Conservation (phyloP, 2,888 invertebrate genomes). For the Achlya flavicornis region DNA sequence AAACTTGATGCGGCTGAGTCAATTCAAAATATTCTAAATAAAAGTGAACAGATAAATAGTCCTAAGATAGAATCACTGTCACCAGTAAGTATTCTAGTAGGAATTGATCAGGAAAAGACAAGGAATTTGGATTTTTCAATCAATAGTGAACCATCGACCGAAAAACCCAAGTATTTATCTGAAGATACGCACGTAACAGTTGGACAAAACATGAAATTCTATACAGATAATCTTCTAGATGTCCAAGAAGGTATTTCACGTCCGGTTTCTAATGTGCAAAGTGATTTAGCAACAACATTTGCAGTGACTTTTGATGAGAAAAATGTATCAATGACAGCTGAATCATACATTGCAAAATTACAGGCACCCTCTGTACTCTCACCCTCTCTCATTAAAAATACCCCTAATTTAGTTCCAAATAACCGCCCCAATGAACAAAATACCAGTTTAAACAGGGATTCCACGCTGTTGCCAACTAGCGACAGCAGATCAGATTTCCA, state of each 20-base stretch:
- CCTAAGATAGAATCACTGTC: background rate
- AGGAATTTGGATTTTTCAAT: background rate
- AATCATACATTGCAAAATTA: background rate
- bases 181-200: background rate
- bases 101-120: background rate
- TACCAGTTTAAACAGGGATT: background rate
- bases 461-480: background rate
- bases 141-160: background rate
- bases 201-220: background rate
- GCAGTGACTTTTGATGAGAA: background rate
- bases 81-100: background rate
- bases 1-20: background rate
- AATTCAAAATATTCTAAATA: background rate
- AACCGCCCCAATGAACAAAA: background rate
- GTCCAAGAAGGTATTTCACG: background rate
- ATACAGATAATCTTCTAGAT: background rate
- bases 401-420: background rate
- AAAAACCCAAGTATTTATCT: background rate
- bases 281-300: background rate
- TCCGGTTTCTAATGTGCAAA: background rate
- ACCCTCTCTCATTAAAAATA: background rate
- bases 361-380: background rate
- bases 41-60: background rate
- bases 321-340: background rate
- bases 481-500: background rate